Evolutionary conservation across 1,140 invertebrate genomes (phyloP), one percentile per base, ranked within the genome.

Genomic region (Drosophila ohnishii): DNA sequence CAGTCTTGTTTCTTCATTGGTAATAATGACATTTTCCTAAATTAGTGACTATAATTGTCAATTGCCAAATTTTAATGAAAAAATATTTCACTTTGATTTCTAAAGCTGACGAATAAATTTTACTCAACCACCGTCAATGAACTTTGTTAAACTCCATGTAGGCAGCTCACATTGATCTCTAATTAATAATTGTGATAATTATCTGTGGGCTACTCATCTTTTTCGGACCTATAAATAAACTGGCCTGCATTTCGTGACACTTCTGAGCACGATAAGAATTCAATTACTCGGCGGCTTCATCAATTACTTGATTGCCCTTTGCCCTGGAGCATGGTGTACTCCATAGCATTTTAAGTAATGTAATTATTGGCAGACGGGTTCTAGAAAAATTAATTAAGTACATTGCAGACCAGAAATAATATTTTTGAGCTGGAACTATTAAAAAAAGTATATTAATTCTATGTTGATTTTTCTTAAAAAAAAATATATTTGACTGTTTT

Each of bases 241-340:
- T 35, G 47, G 51, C 65, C 65, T 40, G 64, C 44, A 64, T 13
- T 45, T 14, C 57, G 63, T 39, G 63, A 45, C 32, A 30, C 44
- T 45, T 37, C 42, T 19, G n/a, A 9, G 56, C 42, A 50, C 28
- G 65, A 69, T 65, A 69, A 22, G 45, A 63, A 65, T 53, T 69
- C 61, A 48, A 67, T 67, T 67, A 65, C 51, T 55, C 8, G 51
- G 19, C 13, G 22, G 47, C 22, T 40, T 32, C 25, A 9, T 48
- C 32, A 67, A 67, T 67, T 67, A 63, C 30, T 19, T 28, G 6
- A 63, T 30, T 53, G 32, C 32, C 30, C 65, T 42, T 39, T 65
- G 35, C 32, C 16, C 45, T 51, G 6, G 10, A 28, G 7, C 7
- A 28, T 34, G 14, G 34, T 28, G 25, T 11, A 14, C 50, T 30